These are phyloP conservation scores for Esperia sulphurella DNA, from an alignment of 2,888 invertebrate genomes.

Conservation along the genomic window DNA sequence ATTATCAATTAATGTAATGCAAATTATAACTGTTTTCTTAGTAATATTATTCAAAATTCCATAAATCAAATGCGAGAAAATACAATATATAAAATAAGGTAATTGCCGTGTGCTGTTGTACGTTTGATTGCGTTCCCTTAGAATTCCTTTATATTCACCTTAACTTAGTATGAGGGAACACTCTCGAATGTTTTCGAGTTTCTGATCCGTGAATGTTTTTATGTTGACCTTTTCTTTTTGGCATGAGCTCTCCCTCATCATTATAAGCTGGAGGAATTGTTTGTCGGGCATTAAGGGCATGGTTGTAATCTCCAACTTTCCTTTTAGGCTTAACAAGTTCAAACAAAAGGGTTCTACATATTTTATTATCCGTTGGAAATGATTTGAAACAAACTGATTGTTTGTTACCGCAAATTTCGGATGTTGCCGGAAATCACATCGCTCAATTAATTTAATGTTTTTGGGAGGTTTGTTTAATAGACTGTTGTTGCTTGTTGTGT, in stretches of 20 bases:
- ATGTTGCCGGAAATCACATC: too few species aligned
- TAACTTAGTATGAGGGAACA: not conserved
- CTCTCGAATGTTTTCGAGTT: not conserved
- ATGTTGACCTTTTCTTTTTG: not conserved
- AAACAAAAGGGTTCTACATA: conserved; percentile 6
- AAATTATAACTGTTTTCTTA: too few species aligned
- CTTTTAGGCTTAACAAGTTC: conserved; percentile 8
- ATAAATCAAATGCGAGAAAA: too few species aligned
- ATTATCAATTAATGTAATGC: too few species aligned
- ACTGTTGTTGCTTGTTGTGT: not conserved
- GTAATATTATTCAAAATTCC: too few species aligned
- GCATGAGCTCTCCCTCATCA: not conserved
- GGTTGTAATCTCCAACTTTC: conserved; percentile 6
- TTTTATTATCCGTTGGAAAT: conserved; percentile 2
- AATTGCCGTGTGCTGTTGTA: too few species aligned
- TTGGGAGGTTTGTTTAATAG: not conserved
- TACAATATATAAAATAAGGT: too few species aligned
- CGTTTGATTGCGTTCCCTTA: too few species aligned
- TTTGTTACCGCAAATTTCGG: not conserved
- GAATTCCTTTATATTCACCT: too few species aligned
- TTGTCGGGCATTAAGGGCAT: conserved; percentile 3
- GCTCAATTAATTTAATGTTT: not conserved
- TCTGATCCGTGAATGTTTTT: not conserved
- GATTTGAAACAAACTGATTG: not conserved
- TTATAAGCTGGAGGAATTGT: conserved; percentile 4